A percentile compares a stretch with the other conserved stretches of the same genome.
Evolutionary conservation across 2,888 invertebrate species (phyloP).

Genomic region (Heliconius charithonia): DNA sequence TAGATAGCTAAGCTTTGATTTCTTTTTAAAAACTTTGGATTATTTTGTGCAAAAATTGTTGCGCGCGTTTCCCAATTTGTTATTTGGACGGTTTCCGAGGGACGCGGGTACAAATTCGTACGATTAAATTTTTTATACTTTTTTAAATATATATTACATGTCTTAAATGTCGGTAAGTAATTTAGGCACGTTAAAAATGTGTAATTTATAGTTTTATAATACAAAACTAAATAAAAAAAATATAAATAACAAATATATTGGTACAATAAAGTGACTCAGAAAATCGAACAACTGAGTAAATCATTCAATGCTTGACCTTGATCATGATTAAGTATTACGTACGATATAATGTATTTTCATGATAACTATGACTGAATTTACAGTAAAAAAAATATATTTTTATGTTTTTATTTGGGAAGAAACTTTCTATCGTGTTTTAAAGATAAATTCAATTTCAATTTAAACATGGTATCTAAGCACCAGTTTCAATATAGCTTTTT

Average conservation of each 20-base stretch:
- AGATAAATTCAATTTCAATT: not conserved
- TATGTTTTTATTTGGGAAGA: not conserved
- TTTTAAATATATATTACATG: too few species aligned
- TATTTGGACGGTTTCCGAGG: not conserved
- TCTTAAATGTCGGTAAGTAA: too few species aligned
- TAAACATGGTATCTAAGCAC: too few species aligned
- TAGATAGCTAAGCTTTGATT: not conserved
- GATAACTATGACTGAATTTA: not conserved
- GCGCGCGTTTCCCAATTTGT: not conserved
- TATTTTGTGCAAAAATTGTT: not conserved
- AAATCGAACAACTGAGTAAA: conserved; percentile 27
- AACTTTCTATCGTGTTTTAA: not conserved
- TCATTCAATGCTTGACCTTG: conserved; percentile 17
- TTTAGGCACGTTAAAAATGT: too few species aligned
- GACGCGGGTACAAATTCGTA: too few species aligned
- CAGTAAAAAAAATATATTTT: not conserved
- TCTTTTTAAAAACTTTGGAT: not conserved
- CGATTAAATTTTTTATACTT: too few species aligned
- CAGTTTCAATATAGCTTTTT: too few species aligned
- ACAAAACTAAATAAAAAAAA: not conserved
- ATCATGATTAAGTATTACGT: conserved; percentile 11
- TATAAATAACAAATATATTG: not conserved
- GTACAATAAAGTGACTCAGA: conserved; percentile 4
- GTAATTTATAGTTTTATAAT: not conserved
- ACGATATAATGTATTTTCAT: not conserved